Conservation (phyloP, 37 sponge, comb jelly and placozoan species). For the Diacarnus erythraeanus region DNA sequence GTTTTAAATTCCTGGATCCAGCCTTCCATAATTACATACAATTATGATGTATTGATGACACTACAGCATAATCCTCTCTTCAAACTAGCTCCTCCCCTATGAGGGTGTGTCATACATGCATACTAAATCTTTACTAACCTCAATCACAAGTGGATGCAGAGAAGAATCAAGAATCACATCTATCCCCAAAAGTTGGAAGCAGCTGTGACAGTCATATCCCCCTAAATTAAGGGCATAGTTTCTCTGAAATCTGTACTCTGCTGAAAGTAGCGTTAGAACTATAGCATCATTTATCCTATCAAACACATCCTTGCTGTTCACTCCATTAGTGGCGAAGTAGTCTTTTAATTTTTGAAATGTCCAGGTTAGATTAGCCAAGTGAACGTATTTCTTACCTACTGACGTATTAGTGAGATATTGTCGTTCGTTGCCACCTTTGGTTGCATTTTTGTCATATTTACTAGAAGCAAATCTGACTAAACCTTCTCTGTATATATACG, state of each 20-base stretch:
- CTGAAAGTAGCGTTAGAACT: constrained; percentile 61
- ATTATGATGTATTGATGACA: no score
- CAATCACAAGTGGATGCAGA: constrained; percentile 78
- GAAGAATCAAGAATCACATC: constrained; percentile 78
- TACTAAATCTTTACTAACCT: constrained; percentile 44
- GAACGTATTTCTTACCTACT: constrained; percentile 74
- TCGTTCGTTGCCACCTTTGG: constrained; percentile 56
- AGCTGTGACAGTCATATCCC: constrained; percentile 76
- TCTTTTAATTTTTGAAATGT: constrained; percentile 67
- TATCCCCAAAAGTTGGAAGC: constrained; percentile 85
- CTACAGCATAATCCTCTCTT: background rate
- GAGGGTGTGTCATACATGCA: background rate
- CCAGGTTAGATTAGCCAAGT: constrained; percentile 79
- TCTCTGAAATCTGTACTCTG: constrained; percentile 58
- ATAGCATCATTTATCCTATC: constrained; percentile 68
- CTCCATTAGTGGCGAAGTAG: constrained; percentile 28
- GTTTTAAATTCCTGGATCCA: no score
- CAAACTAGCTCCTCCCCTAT: no score
- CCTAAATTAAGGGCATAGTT: constrained; percentile 34
- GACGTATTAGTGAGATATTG: constrained; percentile 89
- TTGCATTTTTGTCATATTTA: constrained; percentile 56
- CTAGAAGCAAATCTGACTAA: constrained; percentile 84
- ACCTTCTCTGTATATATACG: constrained; percentile 85
- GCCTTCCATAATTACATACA: no score
- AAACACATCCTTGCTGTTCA: constrained; percentile 53